These are phyloP conservation scores for Cryptus armator DNA, from an alignment of 2,888 invertebrate genomes.

Conservation along the genomic window DNA sequence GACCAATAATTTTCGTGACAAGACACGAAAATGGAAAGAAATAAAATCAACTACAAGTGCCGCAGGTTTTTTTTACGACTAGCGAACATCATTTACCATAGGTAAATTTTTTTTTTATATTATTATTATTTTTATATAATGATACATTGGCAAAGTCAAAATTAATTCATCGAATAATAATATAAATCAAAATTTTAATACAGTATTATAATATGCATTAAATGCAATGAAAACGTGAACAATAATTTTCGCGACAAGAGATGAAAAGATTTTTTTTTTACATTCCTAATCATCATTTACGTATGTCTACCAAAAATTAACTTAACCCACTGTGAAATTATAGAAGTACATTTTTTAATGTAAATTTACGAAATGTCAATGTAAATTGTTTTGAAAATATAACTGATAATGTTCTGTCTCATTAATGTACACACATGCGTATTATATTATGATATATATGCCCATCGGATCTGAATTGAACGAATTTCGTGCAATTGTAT, in stretches of 20 bases:
- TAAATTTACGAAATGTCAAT: neutral
- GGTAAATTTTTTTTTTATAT: too few relatives aligned
- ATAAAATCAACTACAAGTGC: too few relatives aligned
- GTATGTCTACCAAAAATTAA: neutral
- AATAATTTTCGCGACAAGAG: neutral
- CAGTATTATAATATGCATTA: too few relatives aligned
- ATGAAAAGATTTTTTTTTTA: neutral
- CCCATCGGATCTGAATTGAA: neutral
- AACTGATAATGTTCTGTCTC: neutral
- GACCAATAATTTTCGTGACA: too few relatives aligned
- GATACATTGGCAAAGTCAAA: too few relatives aligned
- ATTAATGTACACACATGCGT: neutral
- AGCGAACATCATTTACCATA: too few relatives aligned
- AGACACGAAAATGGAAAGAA: too few relatives aligned
- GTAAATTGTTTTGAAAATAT: neutral
- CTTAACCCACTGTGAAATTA: neutral
- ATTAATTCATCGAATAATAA: too few relatives aligned
- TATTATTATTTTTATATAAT: too few relatives aligned
- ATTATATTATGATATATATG: neutral
- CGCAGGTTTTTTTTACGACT: too few relatives aligned
- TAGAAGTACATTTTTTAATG: neutral
- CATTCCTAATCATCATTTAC: too few relatives aligned
- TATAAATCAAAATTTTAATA: too few relatives aligned
- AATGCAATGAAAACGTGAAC: neutral
- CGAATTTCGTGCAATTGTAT: conserved; percentile 6